Conservation (phyloP, 2,888 invertebrate genomes). For the Polylopha cassiicola region DNA sequence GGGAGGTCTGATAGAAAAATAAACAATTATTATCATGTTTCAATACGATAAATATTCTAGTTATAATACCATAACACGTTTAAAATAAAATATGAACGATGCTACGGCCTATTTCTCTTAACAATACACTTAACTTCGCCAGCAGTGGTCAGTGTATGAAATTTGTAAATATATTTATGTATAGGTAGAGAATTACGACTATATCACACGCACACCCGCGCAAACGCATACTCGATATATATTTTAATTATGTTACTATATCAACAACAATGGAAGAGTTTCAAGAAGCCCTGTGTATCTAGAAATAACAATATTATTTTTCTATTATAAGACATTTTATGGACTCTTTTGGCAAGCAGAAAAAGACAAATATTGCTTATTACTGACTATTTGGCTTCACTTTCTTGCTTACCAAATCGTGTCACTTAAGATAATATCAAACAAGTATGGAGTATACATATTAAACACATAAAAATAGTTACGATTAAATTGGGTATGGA, state of each 20-base stretch:
- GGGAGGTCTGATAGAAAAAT: conserved; percentile 61
- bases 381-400: conserved; percentile 8
- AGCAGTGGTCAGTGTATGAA: conserved; percentile 32
- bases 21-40: conserved; percentile 38
- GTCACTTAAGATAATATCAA: too few relatives aligned
- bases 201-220: conserved; percentile 45
- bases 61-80: conserved; percentile 29
- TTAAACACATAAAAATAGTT: conserved; percentile 21
- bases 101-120: conserved; percentile 16
- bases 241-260: conserved; percentile 37
- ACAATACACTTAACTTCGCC: conserved; percentile 7
- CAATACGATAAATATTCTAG: conserved; percentile 40
- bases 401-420: neutral
- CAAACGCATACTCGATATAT: conserved; percentile 39
- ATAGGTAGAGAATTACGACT: conserved; percentile 31
- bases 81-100: conserved; percentile 31
- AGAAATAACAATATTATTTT: conserved; percentile 33
- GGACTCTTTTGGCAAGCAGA: conserved; percentile 26
- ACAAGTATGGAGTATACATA: too few relatives aligned
- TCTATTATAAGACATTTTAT: conserved; percentile 35
- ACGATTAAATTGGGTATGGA: conserved; percentile 2
- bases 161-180: conserved; percentile 44
- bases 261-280: conserved; percentile 68
- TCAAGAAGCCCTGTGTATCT: conserved; percentile 59
- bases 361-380: conserved; percentile 11